Evolutionary conservation across 2,888 invertebrate species (phyloP), one percentile per base, ranked within the genome.

Genomic region (Molorchus minor): DNA sequence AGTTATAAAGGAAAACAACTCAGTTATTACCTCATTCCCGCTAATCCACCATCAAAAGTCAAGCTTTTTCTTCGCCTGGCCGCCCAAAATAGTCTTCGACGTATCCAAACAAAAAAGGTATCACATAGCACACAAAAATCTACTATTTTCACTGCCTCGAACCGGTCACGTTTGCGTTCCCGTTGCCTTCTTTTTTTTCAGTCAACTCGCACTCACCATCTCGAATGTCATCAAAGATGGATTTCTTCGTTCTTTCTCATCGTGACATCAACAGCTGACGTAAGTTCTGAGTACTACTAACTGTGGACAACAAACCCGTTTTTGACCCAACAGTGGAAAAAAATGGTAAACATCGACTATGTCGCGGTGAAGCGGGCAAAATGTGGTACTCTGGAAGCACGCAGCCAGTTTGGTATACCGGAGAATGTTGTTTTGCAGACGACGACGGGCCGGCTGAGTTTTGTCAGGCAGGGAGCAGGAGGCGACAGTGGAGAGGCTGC

Each of bases 391-490:
- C 12, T n/a, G 33, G 3, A 12, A 10, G 3, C 33, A n/a, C 33
- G 33, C 25, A 5, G 7, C 33, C 12, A 30, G 52, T 41, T 30
- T 41, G 15, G 30, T 30, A 30, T 17, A 7, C 2, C 52, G 41
- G 52, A 52, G 52, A 52, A 41, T 30, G 52, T 29, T 25, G 15
- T 40, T 40, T 40, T 25, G 40, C 29, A 19, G 13, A 29, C 30
- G 13, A 5, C 20, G 3, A 19, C 36, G 16, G 16, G 29, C 8
- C 30, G 52, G 52, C 52, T 41, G 52, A 4, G 38, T 49, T 49
- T 29, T 7, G 25, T 1, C 2, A 36, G 13, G 52, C 30, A 30
- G 52, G 52, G 47, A 20, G 16, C 10, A 40, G 16, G 35, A 19
- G 3, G 25, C 38, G 12, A 38, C 49, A 38, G 52, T 52, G 52